Base-by-base conservation (phyloP, 2,888 invertebrate genomes). In the Ferdinandea cuprea region DNA sequence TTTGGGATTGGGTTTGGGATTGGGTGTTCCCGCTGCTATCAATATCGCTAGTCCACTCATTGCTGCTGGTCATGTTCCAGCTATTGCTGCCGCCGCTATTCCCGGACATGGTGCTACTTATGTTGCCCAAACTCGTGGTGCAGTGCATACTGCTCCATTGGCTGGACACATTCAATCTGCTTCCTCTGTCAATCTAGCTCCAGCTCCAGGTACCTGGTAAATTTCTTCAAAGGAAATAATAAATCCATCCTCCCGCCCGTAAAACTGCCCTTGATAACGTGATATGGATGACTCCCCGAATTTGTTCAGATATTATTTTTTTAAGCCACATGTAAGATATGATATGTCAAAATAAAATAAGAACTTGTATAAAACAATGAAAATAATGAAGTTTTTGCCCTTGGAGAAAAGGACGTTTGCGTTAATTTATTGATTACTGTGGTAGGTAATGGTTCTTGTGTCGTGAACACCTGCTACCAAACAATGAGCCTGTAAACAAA, bases 91-190 rank as follows among this genome's bases (percentile, higher is more conserved):
- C 88, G 87, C 91, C 89, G 87, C 91, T 89, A 80, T 91, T 86
- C 86, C 91, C 89, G 69, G 42, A 80, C 88, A 88, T 86, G 88
- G 88, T 83, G 90, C 90, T 74, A 88, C 88, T 52, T 91, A 91
- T 83, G 89, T 91, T 4, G 90, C 90, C 76, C 88, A 91, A 86
- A 91, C 90, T 32, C 91, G 90, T 86, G 90, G 90, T 77, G 90
- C 90, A 76, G 87, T 90, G 42, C 90, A 91, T 74, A 88, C 89
- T 46, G 90, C 90, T 56, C 90, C 91, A 59, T 87, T 91, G 52
- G 88, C 90, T 63, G 90, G 90, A 73, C 90, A 91, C 85, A 87
- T 89, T 76, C 88, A 88, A 77, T 91, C 90, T 0, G 90, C 89
- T 76, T 88, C 90, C 73, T 88, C 91, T 3, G 85, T 90, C 63